Percentiles rank a stretch among this genome's conserved stretches.
phyloP scores from a whole-genome alignment of 2,113 vertebrate genomes.

The Trematomus loennbergii region DNA sequence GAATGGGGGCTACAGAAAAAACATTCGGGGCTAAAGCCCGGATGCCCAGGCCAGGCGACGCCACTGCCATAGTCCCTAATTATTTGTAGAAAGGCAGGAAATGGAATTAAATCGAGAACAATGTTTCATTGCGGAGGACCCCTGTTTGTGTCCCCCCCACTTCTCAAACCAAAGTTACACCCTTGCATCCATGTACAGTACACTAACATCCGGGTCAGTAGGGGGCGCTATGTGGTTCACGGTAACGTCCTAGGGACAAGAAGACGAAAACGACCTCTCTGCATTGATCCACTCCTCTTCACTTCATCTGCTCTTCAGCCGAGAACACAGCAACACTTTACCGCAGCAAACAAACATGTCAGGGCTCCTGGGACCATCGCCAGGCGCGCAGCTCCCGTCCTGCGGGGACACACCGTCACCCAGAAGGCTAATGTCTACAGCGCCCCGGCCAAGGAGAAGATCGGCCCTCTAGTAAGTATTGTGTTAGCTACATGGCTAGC shows the following conservation, averaged over 20 bases:
- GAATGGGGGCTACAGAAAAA: too few species aligned
- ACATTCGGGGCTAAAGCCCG: too few species aligned
- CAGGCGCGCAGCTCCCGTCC: conserved; percentile 30
- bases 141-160: too few species aligned
- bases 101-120: too few species aligned
- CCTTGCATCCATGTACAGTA: too few species aligned
- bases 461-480: conserved; percentile 48
- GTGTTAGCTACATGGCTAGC: background rate
- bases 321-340: background rate
- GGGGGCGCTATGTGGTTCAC: conserved; percentile 5
- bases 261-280: background rate
- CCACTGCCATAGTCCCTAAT: too few species aligned
- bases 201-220: background rate
- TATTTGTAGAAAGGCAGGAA: too few species aligned
- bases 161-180: too few species aligned
- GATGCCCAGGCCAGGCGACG: too few species aligned
- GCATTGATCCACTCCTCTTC: background rate
- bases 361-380: conserved; percentile 44
- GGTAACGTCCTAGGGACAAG: background rate
- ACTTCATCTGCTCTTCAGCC: background rate
- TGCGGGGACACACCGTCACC: conserved; percentile 40
- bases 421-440: conserved; percentile 53
- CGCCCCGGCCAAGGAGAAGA: conserved; percentile 46
- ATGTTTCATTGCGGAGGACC: too few species aligned
- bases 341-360: conserved; percentile 41